phyloP scores from a whole-genome alignment of 2,888 invertebrate genomes.

The Apamea sordens region DNA sequence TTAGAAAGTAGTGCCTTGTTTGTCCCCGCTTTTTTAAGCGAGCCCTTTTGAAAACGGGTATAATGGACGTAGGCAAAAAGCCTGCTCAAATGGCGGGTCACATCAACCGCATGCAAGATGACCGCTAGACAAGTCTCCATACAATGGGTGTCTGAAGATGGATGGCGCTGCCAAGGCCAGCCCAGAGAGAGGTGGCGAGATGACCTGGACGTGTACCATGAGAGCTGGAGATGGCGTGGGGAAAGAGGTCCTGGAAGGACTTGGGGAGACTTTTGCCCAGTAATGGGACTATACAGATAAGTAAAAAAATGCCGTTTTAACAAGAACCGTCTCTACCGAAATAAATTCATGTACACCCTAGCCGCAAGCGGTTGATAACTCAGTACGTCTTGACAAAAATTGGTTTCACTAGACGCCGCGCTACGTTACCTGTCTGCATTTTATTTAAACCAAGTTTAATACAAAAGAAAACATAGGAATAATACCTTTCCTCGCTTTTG shows the following conservation, averaged over 20 bases:
- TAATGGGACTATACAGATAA: neutral
- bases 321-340: neutral
- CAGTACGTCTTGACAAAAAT: conserved; percentile 63
- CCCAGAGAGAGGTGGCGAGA: neutral
- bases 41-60: neutral
- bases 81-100: no score
- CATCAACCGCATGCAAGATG: no score
- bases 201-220: neutral
- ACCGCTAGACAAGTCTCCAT: neutral
- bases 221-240: neutral
- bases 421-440: conserved; percentile 4
- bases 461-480: neutral
- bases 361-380: conserved; percentile 42
- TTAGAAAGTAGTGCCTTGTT: neutral
- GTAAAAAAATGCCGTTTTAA: neutral
- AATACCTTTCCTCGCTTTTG: neutral
- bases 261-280: neutral
- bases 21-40: neutral
- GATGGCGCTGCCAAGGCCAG: neutral
- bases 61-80: no score
- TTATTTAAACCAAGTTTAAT: conserved; percentile 18
- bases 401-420: conserved; percentile 47
- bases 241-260: neutral
- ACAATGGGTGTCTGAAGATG: neutral
- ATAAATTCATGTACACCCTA: conserved; percentile 10